Evolutionary conservation across 2,113 vertebrate genomes (phyloP), one percentile per base, ranked within the genome.

Genomic region (Balaenoptera acutorostrata): DNA sequence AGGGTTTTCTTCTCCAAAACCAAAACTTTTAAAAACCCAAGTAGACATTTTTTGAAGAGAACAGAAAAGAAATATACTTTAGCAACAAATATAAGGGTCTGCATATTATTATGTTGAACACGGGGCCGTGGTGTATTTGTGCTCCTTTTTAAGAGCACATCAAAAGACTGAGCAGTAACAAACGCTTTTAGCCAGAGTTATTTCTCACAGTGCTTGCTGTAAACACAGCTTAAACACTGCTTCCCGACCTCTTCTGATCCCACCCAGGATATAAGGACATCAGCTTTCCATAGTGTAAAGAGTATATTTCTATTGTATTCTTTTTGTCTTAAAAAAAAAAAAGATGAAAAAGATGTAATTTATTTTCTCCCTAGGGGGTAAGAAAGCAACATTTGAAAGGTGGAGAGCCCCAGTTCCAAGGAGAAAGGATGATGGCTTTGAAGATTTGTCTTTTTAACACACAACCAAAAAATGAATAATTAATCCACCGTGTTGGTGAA

Each of bases 161-260:
- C 97, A 98, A 98, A 98, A 98, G 98, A 69, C 89, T 59, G 69
- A 95, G 64, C 75, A 96, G 75, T 84, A 84, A 71, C 78, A 97
- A 97, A 97, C 77, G 23, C 74, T 63, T 78, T 83, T 39, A 72
- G 6, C 66, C 93, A 81, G 90, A 94, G 39, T 90, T 69, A 27
- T 95, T 97, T 98, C 82, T 88, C 95, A 21, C 55, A 29, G 3
- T 98, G 97, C 98, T 98, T 98, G 98, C 98, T 97, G 98, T 98
- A 98, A 98, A 98, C 96, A 98, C 95, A 95, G 66, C 68, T 97
- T 97, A 93, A 94, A 9, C 9, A 27, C 95, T 46, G 90, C 64
- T 96, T 97, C 91, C 78, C 49, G 36, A 89, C 80, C 64, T 61
- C 82, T 90, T 96, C 80, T 94, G 97, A 97, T 33, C 95, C 88